Evolutionary conservation across 2,888 invertebrate genomes (phyloP).

Genomic region (Thymelicus sylvestris): DNA sequence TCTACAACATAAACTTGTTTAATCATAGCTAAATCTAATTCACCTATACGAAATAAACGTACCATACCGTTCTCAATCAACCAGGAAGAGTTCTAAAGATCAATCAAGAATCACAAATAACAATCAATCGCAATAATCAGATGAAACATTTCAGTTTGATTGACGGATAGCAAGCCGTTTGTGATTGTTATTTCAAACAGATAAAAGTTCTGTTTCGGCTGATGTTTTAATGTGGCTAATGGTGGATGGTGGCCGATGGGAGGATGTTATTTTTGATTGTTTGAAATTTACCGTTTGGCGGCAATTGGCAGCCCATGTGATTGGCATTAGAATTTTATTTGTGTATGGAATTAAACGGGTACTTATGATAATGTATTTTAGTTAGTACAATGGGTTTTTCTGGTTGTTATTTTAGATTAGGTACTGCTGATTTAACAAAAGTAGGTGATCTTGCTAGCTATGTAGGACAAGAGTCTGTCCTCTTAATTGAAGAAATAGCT

Average conservation of each 20-base stretch:
- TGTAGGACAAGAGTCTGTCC: no score
- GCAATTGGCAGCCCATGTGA: conserved; percentile 1
- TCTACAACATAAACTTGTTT: not conserved
- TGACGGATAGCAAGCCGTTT: conserved; percentile 24
- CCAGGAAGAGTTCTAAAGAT: conserved; percentile 20
- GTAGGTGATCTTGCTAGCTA: no score
- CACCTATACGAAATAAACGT: not conserved
- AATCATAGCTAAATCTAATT: not conserved
- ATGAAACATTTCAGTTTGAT: conserved; percentile 27
- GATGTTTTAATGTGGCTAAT: conserved; percentile 36
- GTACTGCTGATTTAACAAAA: no score
- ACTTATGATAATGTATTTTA: no score
- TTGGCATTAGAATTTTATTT: not conserved
- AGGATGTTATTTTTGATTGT: conserved; percentile 29
- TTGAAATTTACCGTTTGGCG: conserved; percentile 32
- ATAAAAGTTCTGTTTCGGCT: conserved; percentile 31
- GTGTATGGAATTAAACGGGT: not conserved
- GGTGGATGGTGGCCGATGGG: conserved; percentile 7
- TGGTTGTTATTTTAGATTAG: no score
- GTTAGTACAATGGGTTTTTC: no score
- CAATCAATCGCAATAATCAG: conserved; percentile 23
- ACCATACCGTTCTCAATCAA: not conserved
- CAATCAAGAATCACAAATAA: conserved; percentile 23
- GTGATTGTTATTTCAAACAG: conserved; percentile 33
- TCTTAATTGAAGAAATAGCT: no score